Evolutionary conservation across 2,113 vertebrate genomes (phyloP).

Genomic region (Alethe diademata): DNA sequence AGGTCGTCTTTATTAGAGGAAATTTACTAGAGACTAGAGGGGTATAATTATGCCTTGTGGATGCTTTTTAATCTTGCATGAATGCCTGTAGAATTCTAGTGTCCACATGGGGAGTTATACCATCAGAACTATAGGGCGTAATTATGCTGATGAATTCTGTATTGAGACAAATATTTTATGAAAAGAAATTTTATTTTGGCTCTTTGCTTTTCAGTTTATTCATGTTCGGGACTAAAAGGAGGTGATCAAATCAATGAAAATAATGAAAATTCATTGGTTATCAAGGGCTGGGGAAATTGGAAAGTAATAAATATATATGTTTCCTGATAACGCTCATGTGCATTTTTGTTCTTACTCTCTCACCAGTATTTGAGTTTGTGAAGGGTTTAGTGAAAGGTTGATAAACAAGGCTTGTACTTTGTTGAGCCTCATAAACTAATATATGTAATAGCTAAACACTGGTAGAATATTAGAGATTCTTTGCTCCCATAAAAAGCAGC

Average conservation of each 20-base stretch:
- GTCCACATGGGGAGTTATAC: conserved; percentile 14
- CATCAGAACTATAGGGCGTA: not conserved
- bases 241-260: conserved; percentile 51
- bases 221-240: conserved; percentile 11
- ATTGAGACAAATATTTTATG: conserved; percentile 16
- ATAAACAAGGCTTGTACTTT: conserved; percentile 5
- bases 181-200: conserved; percentile 35
- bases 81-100: conserved; percentile 30
- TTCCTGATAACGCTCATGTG: not conserved
- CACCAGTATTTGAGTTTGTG: not conserved
- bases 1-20: conserved; percentile 9
- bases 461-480: conserved; percentile 1
- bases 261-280: conserved; percentile 48
- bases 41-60: conserved; percentile 46
- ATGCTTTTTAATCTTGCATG: conserved; percentile 52
- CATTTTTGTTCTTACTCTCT: not conserved
- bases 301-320: conserved; percentile 47
- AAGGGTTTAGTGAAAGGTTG: conserved; percentile 34
- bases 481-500: not conserved
- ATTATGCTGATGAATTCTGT: conserved; percentile 21
- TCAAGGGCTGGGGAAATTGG: not conserved
- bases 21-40: conserved; percentile 31
- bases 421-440: conserved; percentile 26
- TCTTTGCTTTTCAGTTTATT: conserved; percentile 22
- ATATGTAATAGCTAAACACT: conserved; percentile 4